Evolutionary conservation across 2,113 vertebrate species (phyloP).

Genomic region (Papio anubis): DNA sequence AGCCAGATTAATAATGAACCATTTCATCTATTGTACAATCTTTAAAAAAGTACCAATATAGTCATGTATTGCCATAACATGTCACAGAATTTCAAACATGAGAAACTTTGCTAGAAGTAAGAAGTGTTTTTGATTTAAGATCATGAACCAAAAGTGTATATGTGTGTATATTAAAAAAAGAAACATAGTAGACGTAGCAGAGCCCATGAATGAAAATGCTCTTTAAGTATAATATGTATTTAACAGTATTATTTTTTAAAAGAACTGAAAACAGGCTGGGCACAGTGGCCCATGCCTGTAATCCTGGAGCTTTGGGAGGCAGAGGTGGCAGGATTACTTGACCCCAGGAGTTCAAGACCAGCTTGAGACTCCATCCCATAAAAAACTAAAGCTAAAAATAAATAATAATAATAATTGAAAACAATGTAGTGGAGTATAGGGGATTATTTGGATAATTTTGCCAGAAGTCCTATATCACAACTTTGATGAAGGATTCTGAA

Average conservation of each 20-base stretch:
- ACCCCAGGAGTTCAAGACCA: too few species aligned
- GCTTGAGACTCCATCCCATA: too few species aligned
- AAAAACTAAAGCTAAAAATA: too few species aligned
- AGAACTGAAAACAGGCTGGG: neutral
- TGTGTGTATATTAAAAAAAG: neutral
- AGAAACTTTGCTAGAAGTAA: conserved; percentile 46
- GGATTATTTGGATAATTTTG: neutral
- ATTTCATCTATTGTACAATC: conserved; percentile 65
- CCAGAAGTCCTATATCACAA: neutral
- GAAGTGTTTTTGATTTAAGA: conserved; percentile 47
- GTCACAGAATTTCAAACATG: conserved; percentile 63
- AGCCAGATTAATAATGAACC: conserved; percentile 83
- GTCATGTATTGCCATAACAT: conserved; percentile 53
- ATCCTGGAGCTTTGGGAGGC: too few species aligned
- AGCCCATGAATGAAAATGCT: neutral
- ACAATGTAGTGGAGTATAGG: neutral
- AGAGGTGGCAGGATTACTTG: too few species aligned
- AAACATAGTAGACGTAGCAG: neutral
- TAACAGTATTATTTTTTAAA: neutral
- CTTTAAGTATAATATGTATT: neutral
- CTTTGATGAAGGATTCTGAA: neutral
- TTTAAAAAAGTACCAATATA: conserved; percentile 54
- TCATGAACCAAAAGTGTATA: neutral
- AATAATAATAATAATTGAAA: neutral
- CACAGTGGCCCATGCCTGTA: too few species aligned